These are phyloP conservation scores for Columbina picui DNA, from an alignment of 2,113 vertebrate genomes.

Conservation along the genomic window DNA sequence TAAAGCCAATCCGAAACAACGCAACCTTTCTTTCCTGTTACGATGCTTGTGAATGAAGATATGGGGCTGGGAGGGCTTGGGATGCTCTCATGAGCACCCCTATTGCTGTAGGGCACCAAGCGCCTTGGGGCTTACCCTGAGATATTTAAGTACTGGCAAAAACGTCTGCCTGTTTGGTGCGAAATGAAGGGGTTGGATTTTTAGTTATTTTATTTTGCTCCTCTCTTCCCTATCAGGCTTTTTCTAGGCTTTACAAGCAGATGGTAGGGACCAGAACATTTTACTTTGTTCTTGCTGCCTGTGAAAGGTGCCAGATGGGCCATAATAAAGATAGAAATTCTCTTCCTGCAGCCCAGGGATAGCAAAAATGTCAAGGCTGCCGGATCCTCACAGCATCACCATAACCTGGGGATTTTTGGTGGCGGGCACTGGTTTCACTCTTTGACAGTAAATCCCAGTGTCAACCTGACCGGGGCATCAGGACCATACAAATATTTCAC, in stretches of 20 bases:
- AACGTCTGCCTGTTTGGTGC: neutral
- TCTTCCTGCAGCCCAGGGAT: conserved; percentile 27
- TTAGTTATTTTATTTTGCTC: neutral
- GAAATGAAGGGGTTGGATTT: neutral
- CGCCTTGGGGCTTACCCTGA: neutral
- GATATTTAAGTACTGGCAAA: neutral
- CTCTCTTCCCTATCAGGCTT: neutral
- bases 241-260: conserved; percentile 31
- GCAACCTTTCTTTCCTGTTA: neutral
- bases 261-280: conserved; percentile 35
- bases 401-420: neutral
- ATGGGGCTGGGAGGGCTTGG: neutral
- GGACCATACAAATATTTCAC: neutral
- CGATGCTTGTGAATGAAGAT: neutral
- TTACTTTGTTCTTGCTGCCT: conserved; percentile 57
- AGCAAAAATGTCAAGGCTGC: neutral
- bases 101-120: neutral
- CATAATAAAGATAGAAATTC: conserved; percentile 45
- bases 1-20: neutral
- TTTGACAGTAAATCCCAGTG: neutral
- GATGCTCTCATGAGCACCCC: neutral
- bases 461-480: neutral
- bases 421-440: neutral
- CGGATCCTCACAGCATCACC: neutral
- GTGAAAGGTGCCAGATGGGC: conserved; percentile 63